Percentiles rank a stretch among this genome's conserved stretches.
Evolutionary conservation across 2,888 invertebrate species (phyloP).

Genomic region (Litoditis marina): DNA sequence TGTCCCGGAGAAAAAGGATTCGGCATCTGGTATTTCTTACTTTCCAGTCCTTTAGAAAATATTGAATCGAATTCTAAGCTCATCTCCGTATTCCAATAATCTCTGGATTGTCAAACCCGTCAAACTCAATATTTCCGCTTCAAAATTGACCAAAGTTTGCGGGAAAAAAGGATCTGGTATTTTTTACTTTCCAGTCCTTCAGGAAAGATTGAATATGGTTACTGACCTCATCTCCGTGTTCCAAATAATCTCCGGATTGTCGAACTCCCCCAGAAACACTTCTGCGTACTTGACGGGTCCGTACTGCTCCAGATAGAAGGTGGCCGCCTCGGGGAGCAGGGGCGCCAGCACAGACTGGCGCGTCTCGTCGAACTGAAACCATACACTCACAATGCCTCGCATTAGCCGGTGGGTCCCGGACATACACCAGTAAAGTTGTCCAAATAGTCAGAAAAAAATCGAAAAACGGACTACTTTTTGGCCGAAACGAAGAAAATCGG

Average conservation of each 20-base stretch:
- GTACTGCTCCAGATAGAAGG: constrained; percentile 95
- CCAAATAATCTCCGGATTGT: constrained; percentile 99
- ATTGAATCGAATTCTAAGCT: no score
- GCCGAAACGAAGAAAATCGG: no score
- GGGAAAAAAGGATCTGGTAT: background rate
- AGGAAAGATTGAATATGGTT: no score
- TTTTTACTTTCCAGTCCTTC: background rate
- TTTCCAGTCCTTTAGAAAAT: no score
- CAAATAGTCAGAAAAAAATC: no score
- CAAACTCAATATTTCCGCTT: background rate
- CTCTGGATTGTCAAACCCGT: background rate
- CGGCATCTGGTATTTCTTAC: no score
- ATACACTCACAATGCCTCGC: no score
- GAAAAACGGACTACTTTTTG: no score
- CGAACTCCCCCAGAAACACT: constrained; percentile 85
- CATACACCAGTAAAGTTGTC: no score
- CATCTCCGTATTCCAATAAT: no score
- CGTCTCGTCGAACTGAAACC: constrained; percentile 40
- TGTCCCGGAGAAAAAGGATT: no score
- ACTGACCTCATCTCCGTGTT: constrained; percentile 88
- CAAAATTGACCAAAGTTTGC: background rate
- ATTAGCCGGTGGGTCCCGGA: no score
- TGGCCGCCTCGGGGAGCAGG: constrained; percentile 95
- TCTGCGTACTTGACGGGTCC: constrained; percentile 97
- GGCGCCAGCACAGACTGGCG: constrained; percentile 65